These are phyloP conservation scores for Gymnoscopelus braueri DNA, from an alignment of 2,797 vertebrate genomes.

Conservation along the genomic window DNA sequence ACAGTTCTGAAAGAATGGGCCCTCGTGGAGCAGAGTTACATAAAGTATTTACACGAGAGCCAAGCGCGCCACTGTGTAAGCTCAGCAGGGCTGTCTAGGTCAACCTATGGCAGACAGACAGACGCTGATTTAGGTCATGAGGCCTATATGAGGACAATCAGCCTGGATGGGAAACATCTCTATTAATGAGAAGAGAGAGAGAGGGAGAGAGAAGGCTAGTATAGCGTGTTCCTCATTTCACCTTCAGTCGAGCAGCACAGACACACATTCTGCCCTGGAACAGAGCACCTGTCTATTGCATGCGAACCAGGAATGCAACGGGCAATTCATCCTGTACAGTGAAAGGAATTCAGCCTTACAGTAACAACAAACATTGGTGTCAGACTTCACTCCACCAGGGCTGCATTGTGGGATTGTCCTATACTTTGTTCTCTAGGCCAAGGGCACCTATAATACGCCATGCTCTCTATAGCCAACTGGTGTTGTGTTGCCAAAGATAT, in stretches of 20 bases:
- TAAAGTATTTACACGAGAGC: constrained; percentile 5
- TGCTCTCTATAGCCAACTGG: background rate
- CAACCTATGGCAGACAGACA: no score
- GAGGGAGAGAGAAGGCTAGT: background rate
- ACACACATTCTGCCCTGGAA: background rate
- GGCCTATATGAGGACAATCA: background rate
- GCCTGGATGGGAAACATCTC: background rate
- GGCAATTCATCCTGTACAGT: constrained; percentile 4
- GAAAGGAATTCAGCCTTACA: constrained; percentile 27
- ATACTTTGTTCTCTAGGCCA: constrained; percentile 16
- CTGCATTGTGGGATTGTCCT: constrained; percentile 20
- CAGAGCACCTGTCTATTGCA: constrained; percentile 41
- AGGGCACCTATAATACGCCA: background rate
- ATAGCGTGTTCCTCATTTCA: constrained; percentile 34
- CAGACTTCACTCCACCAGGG: constrained; percentile 27
- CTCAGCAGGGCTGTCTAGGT: background rate
- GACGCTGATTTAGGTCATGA: constrained; percentile 25
- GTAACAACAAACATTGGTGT: constrained; percentile 34
- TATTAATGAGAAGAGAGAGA: background rate
- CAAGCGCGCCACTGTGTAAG: background rate
- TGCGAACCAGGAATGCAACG: constrained; percentile 28
- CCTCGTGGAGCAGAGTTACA: background rate
- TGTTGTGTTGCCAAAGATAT: background rate
- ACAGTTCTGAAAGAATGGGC: background rate
- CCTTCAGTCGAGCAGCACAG: background rate